Evolutionary conservation across 2,113 vertebrate genomes (phyloP), one percentile per base, ranked within the genome.

Genomic region (Petrocephalus zakoni): DNA sequence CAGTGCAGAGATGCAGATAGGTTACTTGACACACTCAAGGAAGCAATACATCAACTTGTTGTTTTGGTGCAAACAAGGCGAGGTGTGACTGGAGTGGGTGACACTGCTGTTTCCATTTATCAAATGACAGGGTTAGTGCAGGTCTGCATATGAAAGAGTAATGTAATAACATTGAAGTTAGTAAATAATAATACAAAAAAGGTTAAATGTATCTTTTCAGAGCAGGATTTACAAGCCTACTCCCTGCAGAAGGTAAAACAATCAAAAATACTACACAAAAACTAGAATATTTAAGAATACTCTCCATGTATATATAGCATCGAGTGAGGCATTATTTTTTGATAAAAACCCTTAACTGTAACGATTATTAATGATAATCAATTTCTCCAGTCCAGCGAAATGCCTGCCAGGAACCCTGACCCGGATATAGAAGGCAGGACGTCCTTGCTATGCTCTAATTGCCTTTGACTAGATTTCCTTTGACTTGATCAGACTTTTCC

Each of bases 21-120:
- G 29, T 87, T 46, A 87, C 89, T 84, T 22, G 42, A 89, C 61
- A 89, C 61, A 86, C 75, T 87, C 89, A 89, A 49, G 34, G 68
- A 89, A 87, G 42, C 55, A 51, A 64, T 64, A 87, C 53, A 64
- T 89, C 55, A 87, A 87, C 55, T 64, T 87, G 64, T 51, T 89
- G 37, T 52, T 53, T 89, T 89, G 81, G 64, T 53, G 37, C 89
- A 82, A 86, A 87, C 34, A 75, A 81, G 51, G 17, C 7, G 34
- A 89, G 85, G 88, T 75, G 19, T 47, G 68, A 49, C 83, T 51
- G 15, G 84, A 58, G 51, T 34, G 47, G 22, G 56, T 83, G 78
- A 83, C 51, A 68, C 51, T 25, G 68, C 51, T 82, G 72, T 87
- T 81, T 42, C 37, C 51, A 82, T 87, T 87, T 83, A 84, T 89